Conservation (phyloP, 1,140 invertebrate species). For the Tyrophagus putrescentiae region DNA sequence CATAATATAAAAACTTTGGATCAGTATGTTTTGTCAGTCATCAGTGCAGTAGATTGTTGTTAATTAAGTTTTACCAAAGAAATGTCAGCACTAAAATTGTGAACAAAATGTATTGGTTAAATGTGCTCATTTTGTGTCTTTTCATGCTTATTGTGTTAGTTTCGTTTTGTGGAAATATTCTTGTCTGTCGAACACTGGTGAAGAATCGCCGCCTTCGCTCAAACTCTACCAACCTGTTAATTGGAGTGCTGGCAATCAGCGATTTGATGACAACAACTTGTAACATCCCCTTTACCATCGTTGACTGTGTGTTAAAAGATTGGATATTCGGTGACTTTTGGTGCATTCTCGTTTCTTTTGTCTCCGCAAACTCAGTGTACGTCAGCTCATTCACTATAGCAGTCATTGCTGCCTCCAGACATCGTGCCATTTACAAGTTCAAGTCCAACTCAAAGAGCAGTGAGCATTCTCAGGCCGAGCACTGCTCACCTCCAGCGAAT, state of each 20-base stretch:
- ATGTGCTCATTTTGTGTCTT: neutral
- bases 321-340: constrained; percentile 38
- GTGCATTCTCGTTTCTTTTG: constrained; percentile 39
- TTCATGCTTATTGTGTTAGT: constrained; percentile 14
- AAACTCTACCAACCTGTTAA: constrained; percentile 58
- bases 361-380: constrained; percentile 34
- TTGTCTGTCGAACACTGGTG: constrained; percentile 15
- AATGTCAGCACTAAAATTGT: too few species aligned
- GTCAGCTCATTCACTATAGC: constrained; percentile 42
- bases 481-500: neutral
- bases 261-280: constrained; percentile 69
- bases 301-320: constrained; percentile 30
- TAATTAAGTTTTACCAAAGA: too few species aligned
- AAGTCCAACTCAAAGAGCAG: constrained; percentile 30
- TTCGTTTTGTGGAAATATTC: constrained; percentile 16
- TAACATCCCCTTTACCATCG: constrained; percentile 57
- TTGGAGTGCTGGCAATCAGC: constrained; percentile 63
- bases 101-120: too few species aligned
- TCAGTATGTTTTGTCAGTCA: too few species aligned
- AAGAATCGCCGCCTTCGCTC: neutral
- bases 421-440: constrained; percentile 38
- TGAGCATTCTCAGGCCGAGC: neutral
- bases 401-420: constrained; percentile 40
- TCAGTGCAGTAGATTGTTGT: too few species aligned
- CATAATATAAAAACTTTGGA: too few species aligned